These are phyloP conservation scores for Craniophora ligustri DNA, from an alignment of 2,888 invertebrate species.

Conservation along the genomic window DNA sequence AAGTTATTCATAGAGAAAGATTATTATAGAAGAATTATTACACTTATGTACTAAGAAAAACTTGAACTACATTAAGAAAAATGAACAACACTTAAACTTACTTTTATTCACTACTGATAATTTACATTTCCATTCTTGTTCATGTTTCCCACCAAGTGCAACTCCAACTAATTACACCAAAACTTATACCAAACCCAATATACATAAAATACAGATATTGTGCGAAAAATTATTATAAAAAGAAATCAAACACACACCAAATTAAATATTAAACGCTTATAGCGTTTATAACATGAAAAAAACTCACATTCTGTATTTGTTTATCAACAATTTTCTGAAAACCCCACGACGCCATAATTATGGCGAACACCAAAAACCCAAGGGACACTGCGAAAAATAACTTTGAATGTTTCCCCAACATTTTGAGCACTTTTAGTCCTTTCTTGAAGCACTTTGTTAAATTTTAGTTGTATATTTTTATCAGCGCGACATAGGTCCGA, in stretches of 20 bases:
- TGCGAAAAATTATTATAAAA: neutral
- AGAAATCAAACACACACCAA: neutral
- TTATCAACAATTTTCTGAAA: constrained; percentile 81
- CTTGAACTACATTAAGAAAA: too few species aligned
- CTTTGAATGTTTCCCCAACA: constrained; percentile 77
- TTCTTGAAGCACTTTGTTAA: constrained; percentile 14
- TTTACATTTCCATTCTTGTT: neutral
- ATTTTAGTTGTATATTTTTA: constrained; percentile 12
- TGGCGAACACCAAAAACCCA: constrained; percentile 72
- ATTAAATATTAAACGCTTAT: neutral
- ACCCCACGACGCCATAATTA: constrained; percentile 83
- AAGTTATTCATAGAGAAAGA: too few species aligned
- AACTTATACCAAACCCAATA: neutral
- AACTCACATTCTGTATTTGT: constrained; percentile 84
- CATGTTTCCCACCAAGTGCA: neutral
- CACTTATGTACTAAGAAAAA: too few species aligned
- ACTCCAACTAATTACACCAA: neutral
- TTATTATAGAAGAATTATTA: too few species aligned
- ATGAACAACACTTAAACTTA: too few species aligned
- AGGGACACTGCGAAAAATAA: constrained; percentile 73
- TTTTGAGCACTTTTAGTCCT: constrained; percentile 50
- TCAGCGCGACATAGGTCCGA: constrained; percentile 49
- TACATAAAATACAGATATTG: too few species aligned
- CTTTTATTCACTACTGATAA: neutral
- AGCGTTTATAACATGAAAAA: neutral